Base-by-base conservation (phyloP, 2,797 vertebrate genomes). In the Cottoperca gobio region DNA sequence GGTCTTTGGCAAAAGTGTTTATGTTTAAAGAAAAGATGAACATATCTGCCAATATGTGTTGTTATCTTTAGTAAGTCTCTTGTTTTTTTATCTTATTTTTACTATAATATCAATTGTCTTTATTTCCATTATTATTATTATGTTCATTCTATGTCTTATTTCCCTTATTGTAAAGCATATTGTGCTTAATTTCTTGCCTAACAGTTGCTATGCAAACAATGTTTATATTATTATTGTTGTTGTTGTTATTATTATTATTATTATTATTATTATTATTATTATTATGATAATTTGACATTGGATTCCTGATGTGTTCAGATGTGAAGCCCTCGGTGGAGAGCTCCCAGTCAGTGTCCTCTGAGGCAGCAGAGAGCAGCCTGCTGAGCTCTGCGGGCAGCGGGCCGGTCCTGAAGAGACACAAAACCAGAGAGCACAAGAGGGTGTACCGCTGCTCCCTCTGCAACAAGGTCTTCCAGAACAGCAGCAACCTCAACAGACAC, bases 401-500 rank as follows among this genome's bases (percentile, higher is more conserved):
- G 1, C n/a, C 64, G 1, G 55, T 87, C 73, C 66, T 80, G 16
- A 94, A 86, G 86, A 91, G 90, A 57, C 90, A 82, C 85, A 91
- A 96, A 87, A 88, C 95, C 23, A 94, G 96, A 58, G 98, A 99
- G 89, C 97, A 97, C 93, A 97, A 97, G 88, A 93, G 96, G 24
- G 95, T 97, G 6, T 97, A 98, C 91, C 96, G 97, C 88, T 99
- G 98, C 89, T 92, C 95, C 62, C 94, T 97, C 85, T 99, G 98
- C 93, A 97, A 91, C 87, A 99, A 99, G 92, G 90, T 97, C 91
- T 99, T 99, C 94, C 97, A 98, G 93, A 99, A 99, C 95, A 99
- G 98, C 96, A 99, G 98, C 95, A 99, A 99, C 92, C 96, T 99
- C 79, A 99, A 98, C 95, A 90, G 98, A 63, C 98, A 99, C 87